Evolutionary conservation across 1,140 invertebrate genomes (phyloP).

Genomic region (Colletes latitarsis): DNA sequence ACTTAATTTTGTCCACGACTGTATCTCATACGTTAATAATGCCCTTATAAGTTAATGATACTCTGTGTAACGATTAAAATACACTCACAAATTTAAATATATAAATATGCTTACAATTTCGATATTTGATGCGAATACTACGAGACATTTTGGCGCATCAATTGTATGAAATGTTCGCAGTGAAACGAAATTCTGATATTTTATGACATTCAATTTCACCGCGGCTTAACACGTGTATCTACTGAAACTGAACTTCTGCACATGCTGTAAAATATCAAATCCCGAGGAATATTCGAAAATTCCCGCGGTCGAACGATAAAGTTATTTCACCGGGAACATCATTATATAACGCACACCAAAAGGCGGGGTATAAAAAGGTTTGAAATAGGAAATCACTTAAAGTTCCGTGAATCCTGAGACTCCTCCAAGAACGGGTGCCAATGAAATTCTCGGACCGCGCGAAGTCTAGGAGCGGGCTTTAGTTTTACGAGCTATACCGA

Average conservation of each 20-base stretch:
- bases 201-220: background rate
- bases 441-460: slow-evolving; percentile 59
- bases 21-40: too few relatives aligned
- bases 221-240: background rate
- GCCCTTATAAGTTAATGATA: too few relatives aligned
- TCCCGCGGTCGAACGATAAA: background rate
- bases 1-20: too few relatives aligned
- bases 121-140: background rate
- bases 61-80: too few relatives aligned
- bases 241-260: background rate
- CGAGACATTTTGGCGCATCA: background rate
- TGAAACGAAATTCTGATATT: slow-evolving; percentile 23
- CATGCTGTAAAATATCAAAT: slow-evolving; percentile 29
- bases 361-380: slow-evolving; percentile 24
- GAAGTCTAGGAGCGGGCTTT: slow-evolving; percentile 29
- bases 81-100: too few relatives aligned
- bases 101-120: background rate
- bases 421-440: slow-evolving; percentile 28
- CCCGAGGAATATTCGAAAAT: background rate
- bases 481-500: slow-evolving; percentile 63
- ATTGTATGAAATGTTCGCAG: background rate
- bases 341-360: background rate
- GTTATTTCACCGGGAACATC: slow-evolving; percentile 24
- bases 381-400: slow-evolving; percentile 59
- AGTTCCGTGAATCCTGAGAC: slow-evolving; percentile 33